Evolutionary conservation across 2,797 vertebrate species (phyloP).

Genomic region (Catharus ustulatus): DNA sequence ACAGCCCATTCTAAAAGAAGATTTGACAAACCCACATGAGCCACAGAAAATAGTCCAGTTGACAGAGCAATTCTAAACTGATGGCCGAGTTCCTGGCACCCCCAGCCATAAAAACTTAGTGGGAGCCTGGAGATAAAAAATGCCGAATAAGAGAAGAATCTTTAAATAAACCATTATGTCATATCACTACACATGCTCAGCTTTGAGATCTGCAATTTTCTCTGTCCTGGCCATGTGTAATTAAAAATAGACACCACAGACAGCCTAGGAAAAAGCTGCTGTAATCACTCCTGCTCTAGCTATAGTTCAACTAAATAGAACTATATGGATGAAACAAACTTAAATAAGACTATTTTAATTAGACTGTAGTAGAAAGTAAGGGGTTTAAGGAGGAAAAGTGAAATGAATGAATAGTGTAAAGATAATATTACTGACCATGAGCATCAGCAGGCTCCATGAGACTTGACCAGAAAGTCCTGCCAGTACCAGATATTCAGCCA

Average conservation of each 20-base stretch:
- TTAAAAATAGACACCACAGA: not conserved
- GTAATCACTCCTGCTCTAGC: not conserved
- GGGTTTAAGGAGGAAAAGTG: not conserved
- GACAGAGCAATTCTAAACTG: not conserved
- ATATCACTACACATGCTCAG: not conserved
- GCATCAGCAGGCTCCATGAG: not conserved
- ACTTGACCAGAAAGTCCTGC: not conserved
- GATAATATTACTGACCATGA: not conserved
- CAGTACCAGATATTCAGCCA: not conserved
- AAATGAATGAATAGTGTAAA: not conserved
- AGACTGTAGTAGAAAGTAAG: not conserved
- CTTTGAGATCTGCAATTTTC: not conserved
- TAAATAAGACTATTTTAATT: not conserved
- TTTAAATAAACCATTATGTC: not conserved
- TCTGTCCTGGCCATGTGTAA: not conserved
- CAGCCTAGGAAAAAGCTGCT: not conserved
- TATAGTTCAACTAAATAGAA: not conserved
- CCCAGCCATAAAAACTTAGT: not conserved
- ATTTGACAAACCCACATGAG: not conserved
- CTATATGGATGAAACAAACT: not conserved
- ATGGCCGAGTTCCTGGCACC: not conserved
- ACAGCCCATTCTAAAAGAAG: conserved; percentile 1
- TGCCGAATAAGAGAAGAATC: conserved; percentile 5
- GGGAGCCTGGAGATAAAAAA: not conserved
- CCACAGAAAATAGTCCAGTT: not conserved